Percentiles rank a stretch among this genome's conserved stretches.
Evolutionary conservation across 1,140 invertebrate species (phyloP).

Genomic region (Drosophila lacteicornis): DNA sequence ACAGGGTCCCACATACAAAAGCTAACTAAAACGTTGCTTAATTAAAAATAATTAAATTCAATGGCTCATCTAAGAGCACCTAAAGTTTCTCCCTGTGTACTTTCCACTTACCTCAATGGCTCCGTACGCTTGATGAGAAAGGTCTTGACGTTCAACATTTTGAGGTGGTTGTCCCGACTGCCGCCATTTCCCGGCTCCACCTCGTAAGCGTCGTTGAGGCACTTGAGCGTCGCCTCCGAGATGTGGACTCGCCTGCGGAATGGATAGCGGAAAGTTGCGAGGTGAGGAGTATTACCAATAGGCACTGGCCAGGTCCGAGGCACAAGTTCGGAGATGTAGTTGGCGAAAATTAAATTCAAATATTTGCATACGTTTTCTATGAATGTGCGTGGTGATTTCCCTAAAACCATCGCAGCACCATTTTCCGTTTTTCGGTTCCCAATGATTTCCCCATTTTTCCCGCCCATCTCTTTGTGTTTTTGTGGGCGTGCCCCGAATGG

Average conservation of each 20-base stretch:
- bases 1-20: conserved; percentile 31
- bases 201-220: conserved; percentile 94
- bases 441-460: conserved; percentile 22
- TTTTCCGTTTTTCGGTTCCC: conserved; percentile 10
- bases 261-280: background rate
- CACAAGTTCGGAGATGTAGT: conserved; percentile 51
- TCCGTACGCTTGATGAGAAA: conserved; percentile 95
- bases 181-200: conserved; percentile 96
- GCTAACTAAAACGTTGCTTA: background rate
- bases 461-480: conserved; percentile 37
- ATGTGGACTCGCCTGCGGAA: conserved; percentile 94
- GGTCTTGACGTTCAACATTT: conserved; percentile 94
- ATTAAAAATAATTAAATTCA: background rate
- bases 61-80: background rate
- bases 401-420: conserved; percentile 16
- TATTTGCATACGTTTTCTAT: conserved; percentile 72
- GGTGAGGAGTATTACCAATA: conserved; percentile 8
- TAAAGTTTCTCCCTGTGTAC: conserved; percentile 46
- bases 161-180: conserved; percentile 93
- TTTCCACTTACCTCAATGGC: conserved; percentile 87
- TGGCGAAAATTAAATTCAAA: conserved; percentile 81
- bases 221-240: conserved; percentile 93
- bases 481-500: conserved; percentile 24
- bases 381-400: conserved; percentile 71
- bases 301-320: conserved; percentile 4